Evolutionary conservation across 2,888 invertebrate genomes (phyloP).

Genomic region (Eristalis tenax): DNA sequence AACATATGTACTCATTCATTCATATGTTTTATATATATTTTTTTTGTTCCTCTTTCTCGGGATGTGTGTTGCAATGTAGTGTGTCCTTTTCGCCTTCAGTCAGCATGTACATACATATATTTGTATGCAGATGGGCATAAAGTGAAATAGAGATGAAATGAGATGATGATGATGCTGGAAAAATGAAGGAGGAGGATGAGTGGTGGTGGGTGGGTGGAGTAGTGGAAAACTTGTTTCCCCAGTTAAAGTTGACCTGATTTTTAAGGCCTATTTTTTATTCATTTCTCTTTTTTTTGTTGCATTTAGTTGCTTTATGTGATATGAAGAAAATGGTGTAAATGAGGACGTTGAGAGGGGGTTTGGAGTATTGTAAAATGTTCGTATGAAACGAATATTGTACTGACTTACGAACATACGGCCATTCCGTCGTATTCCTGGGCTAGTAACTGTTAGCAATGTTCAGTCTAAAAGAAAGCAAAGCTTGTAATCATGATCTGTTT

Average conservation of each 20-base stretch:
- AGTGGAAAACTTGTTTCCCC: conserved; percentile 46
- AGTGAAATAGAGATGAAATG: conserved; percentile 54
- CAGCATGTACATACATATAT: background rate
- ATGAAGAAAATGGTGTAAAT: background rate
- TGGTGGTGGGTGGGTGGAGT: conserved; percentile 32
- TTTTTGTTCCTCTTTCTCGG: conserved; percentile 7
- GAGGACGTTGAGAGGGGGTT: background rate
- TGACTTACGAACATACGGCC: conserved; percentile 9
- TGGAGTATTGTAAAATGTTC: conserved; percentile 40
- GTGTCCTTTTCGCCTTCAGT: background rate
- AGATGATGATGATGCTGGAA: conserved; percentile 46
- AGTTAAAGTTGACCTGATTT: conserved; percentile 71
- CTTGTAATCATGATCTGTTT: background rate
- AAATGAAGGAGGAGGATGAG: background rate
- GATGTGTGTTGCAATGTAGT: conserved; percentile 55
- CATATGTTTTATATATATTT: conserved; percentile 11
- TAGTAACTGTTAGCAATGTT: background rate
- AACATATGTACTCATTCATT: conserved; percentile 1
- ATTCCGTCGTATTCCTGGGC: background rate
- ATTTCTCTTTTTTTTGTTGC: conserved; percentile 30
- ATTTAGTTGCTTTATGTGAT: conserved; percentile 30
- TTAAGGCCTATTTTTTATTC: conserved; percentile 66
- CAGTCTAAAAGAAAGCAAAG: background rate
- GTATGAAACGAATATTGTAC: conserved; percentile 27
- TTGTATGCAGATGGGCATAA: conserved; percentile 2